Evolutionary conservation across 2,888 invertebrate species (phyloP), one percentile per base, ranked within the genome.

Genomic region (Leptura quadrifasciata): DNA sequence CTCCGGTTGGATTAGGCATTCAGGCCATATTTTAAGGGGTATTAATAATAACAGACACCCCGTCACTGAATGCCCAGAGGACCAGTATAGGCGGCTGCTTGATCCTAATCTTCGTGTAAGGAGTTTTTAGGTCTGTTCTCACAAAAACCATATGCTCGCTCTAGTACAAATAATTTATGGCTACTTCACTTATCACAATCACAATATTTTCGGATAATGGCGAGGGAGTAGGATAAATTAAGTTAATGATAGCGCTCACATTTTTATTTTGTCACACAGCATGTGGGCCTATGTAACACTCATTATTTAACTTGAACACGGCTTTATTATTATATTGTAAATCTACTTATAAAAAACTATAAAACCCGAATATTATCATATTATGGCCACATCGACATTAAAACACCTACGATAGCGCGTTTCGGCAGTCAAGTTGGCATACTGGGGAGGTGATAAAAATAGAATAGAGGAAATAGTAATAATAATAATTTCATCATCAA

Each of bases 11-110:
- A 63, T 63, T 63, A 63, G 39, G 63, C 39, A 27, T 63, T 63
- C 63, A 27, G 39, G 63, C 39, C 39, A 54, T 71, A 71, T 71
- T 71, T 61, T 60, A 71, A 21, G 35, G n/a, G 60, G 71, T 47
- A 71, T 71, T 71, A 71, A 71, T 69, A 69, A 58, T 71, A 61
- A 71, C 71, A 71, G 61, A 71, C 71, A 71, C 27, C 47, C 47
- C 52, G 71, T 71, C 71, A 71, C 52, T 71, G 54, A 52, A 71
- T 71, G 71, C 61, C 61, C 71, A 52, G 27, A 71, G 71, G 71
- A 58, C 69, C 31, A 39, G 67, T 67, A 63, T 31, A 55, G 60
- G 63, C 58, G 69, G 52, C 24, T 18, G 69, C 69, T 21, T 47
- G 58, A 69, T 69, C 58, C 69, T 69, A 69, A 69, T 69, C 71